Percentiles rank a stretch among this genome's conserved stretches.
Evolutionary conservation across 2,888 invertebrate species (phyloP).

Genomic region (Cosmia trapezina): DNA sequence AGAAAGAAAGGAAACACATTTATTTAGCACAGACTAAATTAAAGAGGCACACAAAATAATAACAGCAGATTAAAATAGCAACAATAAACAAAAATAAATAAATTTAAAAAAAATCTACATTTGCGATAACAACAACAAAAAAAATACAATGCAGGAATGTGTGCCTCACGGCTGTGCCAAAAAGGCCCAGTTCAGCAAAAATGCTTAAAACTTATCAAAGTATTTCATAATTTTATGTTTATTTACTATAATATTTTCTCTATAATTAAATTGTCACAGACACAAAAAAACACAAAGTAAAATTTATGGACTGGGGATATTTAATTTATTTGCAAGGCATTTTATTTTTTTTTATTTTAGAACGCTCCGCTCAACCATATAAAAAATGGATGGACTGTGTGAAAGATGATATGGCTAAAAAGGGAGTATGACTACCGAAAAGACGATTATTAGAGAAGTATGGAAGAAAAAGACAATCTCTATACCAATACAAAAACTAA

Average conservation of each 20-base stretch:
- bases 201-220: no score
- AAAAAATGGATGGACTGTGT: background rate
- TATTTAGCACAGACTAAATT: no score
- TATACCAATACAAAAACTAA: background rate
- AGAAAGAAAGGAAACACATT: no score
- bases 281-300: background rate
- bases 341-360: background rate
- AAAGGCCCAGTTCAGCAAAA: no score
- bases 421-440: background rate
- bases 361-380: accelerated
- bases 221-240: background rate
- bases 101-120: no score
- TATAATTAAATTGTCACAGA: background rate
- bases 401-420: no score
- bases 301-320: background rate
- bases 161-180: no score
- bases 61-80: no score
- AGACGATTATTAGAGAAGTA: background rate
- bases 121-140: no score
- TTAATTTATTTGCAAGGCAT: background rate
- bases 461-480: background rate
- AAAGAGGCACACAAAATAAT: no score
- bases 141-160: no score
- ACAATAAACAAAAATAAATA: no score
- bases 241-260: background rate